phyloP scores from a whole-genome alignment of 2,888 invertebrate genomes.

The Hedya salicella region DNA sequence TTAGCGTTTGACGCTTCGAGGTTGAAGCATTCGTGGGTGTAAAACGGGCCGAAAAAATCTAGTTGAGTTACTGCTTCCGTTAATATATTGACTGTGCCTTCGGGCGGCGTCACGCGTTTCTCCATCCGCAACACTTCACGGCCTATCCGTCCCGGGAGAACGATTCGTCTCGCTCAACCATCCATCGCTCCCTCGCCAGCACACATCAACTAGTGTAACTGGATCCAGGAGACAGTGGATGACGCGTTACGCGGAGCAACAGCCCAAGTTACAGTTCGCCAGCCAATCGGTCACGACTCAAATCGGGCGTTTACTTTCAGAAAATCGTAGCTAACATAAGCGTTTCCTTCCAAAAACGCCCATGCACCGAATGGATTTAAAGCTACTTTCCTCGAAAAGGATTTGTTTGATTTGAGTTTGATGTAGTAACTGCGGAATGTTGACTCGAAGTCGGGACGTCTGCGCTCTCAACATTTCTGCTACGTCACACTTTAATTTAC shows the following conservation, averaged over 20 bases:
- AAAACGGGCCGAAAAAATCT: too few species aligned
- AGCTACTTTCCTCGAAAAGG: neutral
- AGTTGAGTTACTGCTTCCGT: too few species aligned
- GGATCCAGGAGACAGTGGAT: neutral
- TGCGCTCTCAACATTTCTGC: constrained; percentile 42
- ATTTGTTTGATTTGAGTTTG: neutral
- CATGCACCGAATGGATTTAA: neutral
- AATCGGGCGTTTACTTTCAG: neutral
- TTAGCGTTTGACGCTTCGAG: too few species aligned
- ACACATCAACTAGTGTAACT: rapidly evolving
- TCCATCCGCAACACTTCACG: constrained; percentile 51
- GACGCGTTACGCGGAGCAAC: constrained; percentile 8
- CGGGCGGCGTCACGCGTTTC: constrained; percentile 43
- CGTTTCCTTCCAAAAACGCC: neutral
- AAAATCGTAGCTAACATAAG: neutral
- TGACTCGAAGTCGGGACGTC: constrained; percentile 32
- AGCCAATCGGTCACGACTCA: constrained; percentile 43
- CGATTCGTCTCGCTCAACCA: constrained; percentile 43
- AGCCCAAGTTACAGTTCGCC: constrained; percentile 35
- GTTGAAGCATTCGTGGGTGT: too few species aligned
- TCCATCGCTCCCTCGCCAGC: constrained; percentile 4
- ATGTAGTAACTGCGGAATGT: constrained; percentile 1
- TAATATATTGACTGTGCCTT: neutral
- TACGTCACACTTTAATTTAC: constrained; percentile 53
- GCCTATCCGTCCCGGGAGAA: constrained; percentile 46